Percentiles rank a stretch among this genome's conserved stretches.
Evolutionary conservation across 2,888 invertebrate species (phyloP).

Genomic region (Shargacucullia verbasci): DNA sequence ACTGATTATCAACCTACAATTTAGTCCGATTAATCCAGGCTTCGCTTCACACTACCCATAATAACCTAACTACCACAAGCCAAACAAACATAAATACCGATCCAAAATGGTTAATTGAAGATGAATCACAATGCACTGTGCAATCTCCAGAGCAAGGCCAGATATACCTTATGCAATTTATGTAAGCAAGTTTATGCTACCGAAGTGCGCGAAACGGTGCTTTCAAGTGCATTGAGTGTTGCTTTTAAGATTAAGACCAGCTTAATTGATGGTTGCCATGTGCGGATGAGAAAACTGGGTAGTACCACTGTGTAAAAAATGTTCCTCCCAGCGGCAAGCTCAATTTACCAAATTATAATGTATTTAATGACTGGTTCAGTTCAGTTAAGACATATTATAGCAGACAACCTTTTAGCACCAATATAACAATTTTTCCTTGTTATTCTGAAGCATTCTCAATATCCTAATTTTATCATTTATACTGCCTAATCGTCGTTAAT

Average conservation of each 20-base stretch:
- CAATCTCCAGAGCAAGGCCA: constrained; percentile 38
- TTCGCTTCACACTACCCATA: constrained; percentile 6
- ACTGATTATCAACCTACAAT: no score
- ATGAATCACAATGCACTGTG: constrained; percentile 35
- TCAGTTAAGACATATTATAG: no score
- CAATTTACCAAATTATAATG: no score
- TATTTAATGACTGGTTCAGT: no score
- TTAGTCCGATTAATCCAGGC: no score
- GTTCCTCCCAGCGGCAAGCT: no score
- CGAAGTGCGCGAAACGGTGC: constrained; percentile 2
- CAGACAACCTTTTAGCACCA: constrained; percentile 1
- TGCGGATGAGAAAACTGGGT: no score
- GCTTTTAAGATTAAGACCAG: neutral
- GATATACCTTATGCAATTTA: constrained; percentile 45
- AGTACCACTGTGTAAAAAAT: no score
- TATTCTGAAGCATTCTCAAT: constrained; percentile 19
- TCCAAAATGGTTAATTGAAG: constrained; percentile 40
- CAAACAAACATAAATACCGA: constrained; percentile 13
- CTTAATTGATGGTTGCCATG: no score
- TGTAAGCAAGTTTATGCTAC: constrained; percentile 20
- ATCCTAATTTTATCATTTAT: constrained; percentile 38
- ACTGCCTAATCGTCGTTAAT: constrained; percentile 51
- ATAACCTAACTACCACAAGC: constrained; percentile 12
- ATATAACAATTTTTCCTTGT: constrained; percentile 11
- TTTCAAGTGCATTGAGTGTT: constrained; percentile 10